Evolutionary conservation across 2,888 invertebrate species (phyloP), one percentile per base, ranked within the genome.

Genomic region (Pycnomerus fuliginosus): DNA sequence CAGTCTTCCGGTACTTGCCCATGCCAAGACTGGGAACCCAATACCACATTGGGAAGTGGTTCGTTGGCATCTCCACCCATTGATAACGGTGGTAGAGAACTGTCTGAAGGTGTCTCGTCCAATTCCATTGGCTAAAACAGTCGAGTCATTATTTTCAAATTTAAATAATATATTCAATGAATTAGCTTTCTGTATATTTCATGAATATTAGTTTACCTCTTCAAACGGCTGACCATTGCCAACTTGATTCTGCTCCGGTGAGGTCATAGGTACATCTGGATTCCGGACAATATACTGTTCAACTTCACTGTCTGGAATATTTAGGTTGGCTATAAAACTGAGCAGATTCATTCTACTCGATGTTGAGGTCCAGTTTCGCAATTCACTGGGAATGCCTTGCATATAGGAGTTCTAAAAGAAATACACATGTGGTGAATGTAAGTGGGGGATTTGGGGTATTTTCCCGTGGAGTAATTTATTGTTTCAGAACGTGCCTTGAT

Each of bases 1-100:
- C 94, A 95, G 49, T 86, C 85, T 79, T 75, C 65, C 39, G 83
- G 81, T 62, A 83, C 78, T 68, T 78, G 76, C 63, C 71, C 68
- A 60, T 83, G 82, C 84, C 84, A 84, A 1, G 74, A 59, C 58
- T 80, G 78, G 1, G 80, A 74, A 17, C 79, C 80, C 32, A 77
- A 66, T 20, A 75, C 72, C 30, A 81, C 76, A 44, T 74, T 69
- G 8, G 78, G 77, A 39, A 79, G 57, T 2, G 74, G 69, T 56
- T 74, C 74, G 3, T 10, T 12, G 12, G 55, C 22, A 39, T 66
- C 67, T 25, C 61, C 61, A 17, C 36, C 31, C 11, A 36, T 5
- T 3, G 36, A 31, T n/a, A 36, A 11, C 58, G 29, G 39, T 3
- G 40, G 31, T 20, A 40, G 14, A 1, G 8, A 10, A 5, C 12